Evolutionary conservation across 1,140 invertebrate genomes (phyloP).

Genomic region (Pseudomyrmex cubaensis): DNA sequence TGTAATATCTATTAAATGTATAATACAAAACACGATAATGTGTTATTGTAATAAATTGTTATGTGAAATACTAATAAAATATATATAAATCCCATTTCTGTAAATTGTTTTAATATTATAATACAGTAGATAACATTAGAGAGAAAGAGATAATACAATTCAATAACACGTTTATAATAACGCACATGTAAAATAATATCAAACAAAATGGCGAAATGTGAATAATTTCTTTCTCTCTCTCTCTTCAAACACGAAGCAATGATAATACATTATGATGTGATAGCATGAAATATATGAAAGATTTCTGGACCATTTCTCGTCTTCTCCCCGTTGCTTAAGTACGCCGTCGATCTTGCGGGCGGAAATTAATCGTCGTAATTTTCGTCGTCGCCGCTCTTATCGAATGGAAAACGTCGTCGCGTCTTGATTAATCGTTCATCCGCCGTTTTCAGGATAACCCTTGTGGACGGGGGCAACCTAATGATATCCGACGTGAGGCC

Average conservation of each 20-base stretch:
- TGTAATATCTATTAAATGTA: too few relatives aligned
- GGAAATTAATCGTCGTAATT: slow-evolving; percentile 62
- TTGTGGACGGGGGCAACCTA: slow-evolving; percentile 93
- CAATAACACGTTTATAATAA: too few relatives aligned
- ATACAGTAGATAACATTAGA: too few relatives aligned
- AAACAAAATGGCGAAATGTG: too few relatives aligned
- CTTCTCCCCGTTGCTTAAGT: slow-evolving; percentile 1
- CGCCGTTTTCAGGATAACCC: slow-evolving; percentile 87
- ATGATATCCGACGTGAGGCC: slow-evolving; percentile 93
- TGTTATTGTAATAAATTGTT: too few relatives aligned
- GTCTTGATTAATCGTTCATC: slow-evolving; percentile 60
- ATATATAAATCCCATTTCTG: too few relatives aligned
- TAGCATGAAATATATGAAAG: background rate
- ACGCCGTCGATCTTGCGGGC: slow-evolving; percentile 33
- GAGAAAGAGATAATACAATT: too few relatives aligned
- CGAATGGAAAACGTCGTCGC: slow-evolving; percentile 36
- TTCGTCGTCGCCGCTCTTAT: slow-evolving; percentile 39
- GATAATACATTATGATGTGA: background rate
- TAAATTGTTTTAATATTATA: too few relatives aligned
- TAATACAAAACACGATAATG: too few relatives aligned
- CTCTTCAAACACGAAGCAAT: background rate
- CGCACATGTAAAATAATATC: too few relatives aligned
- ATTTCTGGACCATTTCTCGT: background rate
- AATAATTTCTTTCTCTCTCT: too few relatives aligned
- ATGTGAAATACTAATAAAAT: too few relatives aligned